Base-by-base conservation (phyloP, 2,797 vertebrate genomes). In the Bradypus variegatus region DNA sequence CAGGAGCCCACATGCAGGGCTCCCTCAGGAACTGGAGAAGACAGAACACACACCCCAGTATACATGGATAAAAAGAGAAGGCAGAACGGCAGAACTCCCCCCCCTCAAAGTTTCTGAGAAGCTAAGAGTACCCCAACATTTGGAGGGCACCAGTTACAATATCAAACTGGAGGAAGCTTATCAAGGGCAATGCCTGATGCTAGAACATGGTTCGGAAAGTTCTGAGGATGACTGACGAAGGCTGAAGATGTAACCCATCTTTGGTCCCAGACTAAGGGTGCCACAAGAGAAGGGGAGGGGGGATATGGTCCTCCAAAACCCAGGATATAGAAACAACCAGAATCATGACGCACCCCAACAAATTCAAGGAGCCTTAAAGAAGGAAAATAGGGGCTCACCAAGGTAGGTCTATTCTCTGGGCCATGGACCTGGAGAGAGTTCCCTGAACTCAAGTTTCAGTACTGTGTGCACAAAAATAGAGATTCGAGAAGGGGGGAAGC, bases 31-130 rank as follows among this genome's bases (percentile, higher is more conserved):
- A 73, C 70, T 45, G 38, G 7, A 78, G 53, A 88, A 88, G 36
- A 80, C 41, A 88, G 83, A 79, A 77, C 72, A 79, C 2, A 33
- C 36, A 19, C 65, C n/a, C 50, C 33, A 33, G 16, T 29, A 69
- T 80, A 83, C 38, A 8, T 33, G 31, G 27, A 27, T 45, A 33
- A 48, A 76, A 73, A 87, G 60, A 86, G 38, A 81, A 85, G 80
- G 65, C 65, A 90, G 78, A 69, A 75, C 64, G 80, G 65, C 65
- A 90, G 78, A 69, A 75, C 64, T 88, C 83, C 76, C 67, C 72
- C 94, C 41, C 64, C 89, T 70, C 41, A 36, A 69, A 70, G 53
- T 69, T n/a, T 94, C 82, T 88, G 62, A 60, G 60, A 91, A 88
- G 50, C 86, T 77, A 41, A 67, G 41, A 67, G n/a, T 16, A 73